Evolutionary conservation across 2,888 invertebrate species (phyloP).

Genomic region (Seira ritae): DNA sequence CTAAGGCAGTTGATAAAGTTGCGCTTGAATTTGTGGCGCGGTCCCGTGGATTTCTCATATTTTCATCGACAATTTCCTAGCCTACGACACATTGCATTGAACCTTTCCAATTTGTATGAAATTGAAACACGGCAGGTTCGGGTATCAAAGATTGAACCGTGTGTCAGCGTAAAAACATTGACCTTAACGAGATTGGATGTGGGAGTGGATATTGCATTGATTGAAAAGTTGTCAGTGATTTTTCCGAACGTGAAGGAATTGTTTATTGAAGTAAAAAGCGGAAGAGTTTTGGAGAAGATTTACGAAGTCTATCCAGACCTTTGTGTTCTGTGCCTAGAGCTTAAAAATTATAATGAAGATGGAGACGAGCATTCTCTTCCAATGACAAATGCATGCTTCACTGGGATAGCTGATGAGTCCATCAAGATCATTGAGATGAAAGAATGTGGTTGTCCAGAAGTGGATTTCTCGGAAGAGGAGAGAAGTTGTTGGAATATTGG

Average conservation of each 20-base stretch:
- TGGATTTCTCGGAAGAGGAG: constrained; percentile 40
- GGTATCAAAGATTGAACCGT: background rate
- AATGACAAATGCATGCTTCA: constrained; percentile 55
- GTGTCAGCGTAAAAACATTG: constrained; percentile 42
- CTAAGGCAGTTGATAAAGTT: constrained; percentile 25
- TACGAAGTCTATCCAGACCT: constrained; percentile 54
- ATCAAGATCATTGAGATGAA: constrained; percentile 12
- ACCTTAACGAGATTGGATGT: constrained; percentile 53
- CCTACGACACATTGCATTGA: constrained; percentile 49
- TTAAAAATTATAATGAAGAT: background rate
- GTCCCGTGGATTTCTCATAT: constrained; percentile 56
- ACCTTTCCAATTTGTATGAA: constrained; percentile 44
- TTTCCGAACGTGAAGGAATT: constrained; percentile 60
- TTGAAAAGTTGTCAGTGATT: constrained; percentile 40
- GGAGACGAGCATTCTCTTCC: background rate
- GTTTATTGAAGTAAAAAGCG: constrained; percentile 56
- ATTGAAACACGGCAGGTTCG: background rate
- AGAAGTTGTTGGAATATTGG: constrained; percentile 50
- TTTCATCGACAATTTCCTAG: constrained; percentile 41
- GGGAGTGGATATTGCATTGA: constrained; percentile 23
- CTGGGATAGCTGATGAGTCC: constrained; percentile 53
- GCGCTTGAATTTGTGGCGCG: constrained; percentile 45
- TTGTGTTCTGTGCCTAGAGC: constrained; percentile 49
- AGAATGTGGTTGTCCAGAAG: constrained; percentile 45
- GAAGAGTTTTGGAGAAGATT: constrained; percentile 45